A percentile compares a stretch with the other conserved stretches of the same genome.
These are phyloP conservation scores for Paramormyrops kingsleyae DNA, from an alignment of 2,113 vertebrate species.

Conservation along the genomic window DNA sequence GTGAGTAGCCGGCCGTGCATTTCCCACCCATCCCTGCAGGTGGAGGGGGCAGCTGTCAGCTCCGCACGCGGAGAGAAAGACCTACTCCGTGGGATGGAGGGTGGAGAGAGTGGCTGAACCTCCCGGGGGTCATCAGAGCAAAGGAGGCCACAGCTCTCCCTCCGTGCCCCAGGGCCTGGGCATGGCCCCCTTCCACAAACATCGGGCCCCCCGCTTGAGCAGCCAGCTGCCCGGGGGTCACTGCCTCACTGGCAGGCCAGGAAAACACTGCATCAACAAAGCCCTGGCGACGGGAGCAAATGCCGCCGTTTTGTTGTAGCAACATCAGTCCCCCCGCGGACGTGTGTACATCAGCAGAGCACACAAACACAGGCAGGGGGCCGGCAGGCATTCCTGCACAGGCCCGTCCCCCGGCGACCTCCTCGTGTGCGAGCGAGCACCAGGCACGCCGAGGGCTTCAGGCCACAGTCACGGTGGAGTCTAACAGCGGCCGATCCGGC, in stretches of 20 bases:
- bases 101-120: background rate
- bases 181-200: background rate
- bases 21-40: background rate
- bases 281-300: background rate
- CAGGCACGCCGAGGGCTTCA: background rate
- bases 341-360: background rate
- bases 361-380: background rate
- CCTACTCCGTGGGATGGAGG: background rate
- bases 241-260: background rate
- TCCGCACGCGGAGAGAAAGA: background rate
- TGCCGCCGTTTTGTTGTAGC: constrained; percentile 28
- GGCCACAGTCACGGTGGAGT: too few species aligned
- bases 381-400: background rate
- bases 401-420: background rate
- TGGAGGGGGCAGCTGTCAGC: background rate
- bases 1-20: background rate
- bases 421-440: background rate
- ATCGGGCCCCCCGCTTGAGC: background rate
- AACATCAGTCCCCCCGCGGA: constrained; percentile 16
- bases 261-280: constrained; percentile 12
- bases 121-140: background rate
- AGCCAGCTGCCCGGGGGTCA: constrained; percentile 7
- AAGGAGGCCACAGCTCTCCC: background rate
- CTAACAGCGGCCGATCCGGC: background rate
- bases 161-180: constrained; percentile 16